Evolutionary conservation across 2,888 invertebrate species (phyloP), one percentile per base, ranked within the genome.

Genomic region (Unio pictorum): DNA sequence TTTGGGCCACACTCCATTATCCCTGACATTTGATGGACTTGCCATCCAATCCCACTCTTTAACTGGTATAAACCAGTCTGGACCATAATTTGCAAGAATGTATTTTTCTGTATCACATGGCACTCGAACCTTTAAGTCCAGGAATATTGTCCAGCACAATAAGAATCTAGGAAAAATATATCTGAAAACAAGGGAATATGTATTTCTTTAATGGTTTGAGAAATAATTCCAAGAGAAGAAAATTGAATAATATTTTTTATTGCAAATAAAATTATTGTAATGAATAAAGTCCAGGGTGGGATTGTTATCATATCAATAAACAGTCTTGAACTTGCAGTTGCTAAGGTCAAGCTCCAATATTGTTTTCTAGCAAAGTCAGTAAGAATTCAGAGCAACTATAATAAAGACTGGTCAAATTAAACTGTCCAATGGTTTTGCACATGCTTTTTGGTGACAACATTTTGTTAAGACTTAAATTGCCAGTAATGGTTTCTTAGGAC

Each of bases 101-200:
- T 92, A 92, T 0, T 88, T 79, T 66, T 89, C 69, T 18, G 91
- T 90, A 59, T 91, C 90, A 83, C 92, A 92, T 3, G 92, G 92
- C 23, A 92, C 88, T 57, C 91, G 86, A 4, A 92, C 87, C 78
- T 90, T 89, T 61, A 92, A 75, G 28, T 90, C 90, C 60, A 91
- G 82, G 75, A 92, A 91, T 71, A 91, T 89, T 4, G 92, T 92
- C 92, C 92, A 92, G 81, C 92, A 92, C 45, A 92, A 82, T 1
- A 87, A 82, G 82, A 92, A 92, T 69, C 87, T 89, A 17, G 91
- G 91, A 81, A 92, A 92, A 30, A 89, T 85, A 76, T 92, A 92
- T 78, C 91, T 92, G 76, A 23, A 80, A 76, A 61, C 60, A 55
- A 55, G 34, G 28, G 3, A 64, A 45, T 45, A 45, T 15, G 1